A percentile compares a stretch with the other conserved stretches of the same genome.
Evolutionary conservation across 2,888 invertebrate species (phyloP).

Genomic region (Julus scandinavius): DNA sequence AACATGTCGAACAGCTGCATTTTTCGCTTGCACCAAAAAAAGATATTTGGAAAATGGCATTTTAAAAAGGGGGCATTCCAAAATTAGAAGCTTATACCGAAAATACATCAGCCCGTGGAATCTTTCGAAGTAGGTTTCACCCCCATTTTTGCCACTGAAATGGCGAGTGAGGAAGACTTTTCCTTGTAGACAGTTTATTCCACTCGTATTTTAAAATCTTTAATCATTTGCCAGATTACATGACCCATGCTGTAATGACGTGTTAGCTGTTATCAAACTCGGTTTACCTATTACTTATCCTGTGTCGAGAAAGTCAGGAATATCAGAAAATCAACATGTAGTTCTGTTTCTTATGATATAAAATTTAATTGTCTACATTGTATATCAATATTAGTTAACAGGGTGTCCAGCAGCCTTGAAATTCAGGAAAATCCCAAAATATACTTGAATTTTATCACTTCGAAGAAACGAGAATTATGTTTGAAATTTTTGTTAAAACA

Average conservation of each 20-base stretch:
- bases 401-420: no score
- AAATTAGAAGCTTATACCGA: constrained; percentile 11
- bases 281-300: not conserved
- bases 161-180: not conserved
- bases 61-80: constrained; percentile 11
- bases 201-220: constrained; percentile 1
- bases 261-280: not conserved
- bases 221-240: not conserved
- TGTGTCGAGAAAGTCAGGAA: no score
- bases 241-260: not conserved
- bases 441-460: no score
- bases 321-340: no score
- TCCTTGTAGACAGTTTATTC: not conserved
- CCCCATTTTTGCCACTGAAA: not conserved
- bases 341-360: no score
- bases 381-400: no score
- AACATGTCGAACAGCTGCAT: constrained; percentile 11
- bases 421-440: no score
- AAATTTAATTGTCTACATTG: no score
- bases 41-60: constrained; percentile 10
- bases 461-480: no score
- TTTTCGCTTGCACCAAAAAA: constrained; percentile 11
- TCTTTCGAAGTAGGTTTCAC: constrained; percentile 18
- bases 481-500: no score
- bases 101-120: constrained; percentile 11